Base-by-base conservation (phyloP, 2,113 vertebrate species). In the Centropus bengalensis region DNA sequence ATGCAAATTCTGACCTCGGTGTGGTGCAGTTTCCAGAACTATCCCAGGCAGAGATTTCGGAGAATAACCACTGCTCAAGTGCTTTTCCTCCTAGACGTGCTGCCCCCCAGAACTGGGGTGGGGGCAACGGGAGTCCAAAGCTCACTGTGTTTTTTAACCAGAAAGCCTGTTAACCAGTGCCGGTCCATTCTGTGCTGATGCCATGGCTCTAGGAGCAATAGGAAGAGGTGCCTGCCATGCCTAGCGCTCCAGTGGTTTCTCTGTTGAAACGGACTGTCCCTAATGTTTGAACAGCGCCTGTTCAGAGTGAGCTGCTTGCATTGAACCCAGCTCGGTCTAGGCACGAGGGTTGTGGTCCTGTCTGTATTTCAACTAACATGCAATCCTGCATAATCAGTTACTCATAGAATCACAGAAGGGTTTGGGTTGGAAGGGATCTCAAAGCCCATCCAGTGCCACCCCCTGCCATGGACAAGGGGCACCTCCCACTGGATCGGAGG, bases 41-140 rank as follows among this genome's bases (percentile, higher is more conserved):
- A 66, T 73, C 54, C 77, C 44, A 32, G 69, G 24, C 44, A 87
- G 40, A 45, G 30, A 26, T 73, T 84, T 92, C 78, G 85, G 86
- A 86, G 86, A 92, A 87, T n/a, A 30, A 84, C 18, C 56, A 16
- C 52, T 30, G 68, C 15, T 74, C 38, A 62, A 86, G 13, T 10
- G 26, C 26, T 83, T 16, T 33, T 42, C 16, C 60, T 30, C 40
- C 0, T 3, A 80, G 36, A 58, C 0, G 1, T 15, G 21, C 9
- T 30, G 8, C 6, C 22, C 64, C 1, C 0, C 51, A 42, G 22
- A 0, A 2, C 4, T 62, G 44, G 6, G 9, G 6, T 69, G 27
- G 10, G 20, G 33, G 5, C 36, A 52, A 8, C 0, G 2, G 13
- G 42, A 20, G 10, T 0, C 15, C 67, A 33, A 67, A 94, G 4